Evolutionary conservation across 2,797 vertebrate species (phyloP).

Genomic region (Yasuhikotakia modesta): DNA sequence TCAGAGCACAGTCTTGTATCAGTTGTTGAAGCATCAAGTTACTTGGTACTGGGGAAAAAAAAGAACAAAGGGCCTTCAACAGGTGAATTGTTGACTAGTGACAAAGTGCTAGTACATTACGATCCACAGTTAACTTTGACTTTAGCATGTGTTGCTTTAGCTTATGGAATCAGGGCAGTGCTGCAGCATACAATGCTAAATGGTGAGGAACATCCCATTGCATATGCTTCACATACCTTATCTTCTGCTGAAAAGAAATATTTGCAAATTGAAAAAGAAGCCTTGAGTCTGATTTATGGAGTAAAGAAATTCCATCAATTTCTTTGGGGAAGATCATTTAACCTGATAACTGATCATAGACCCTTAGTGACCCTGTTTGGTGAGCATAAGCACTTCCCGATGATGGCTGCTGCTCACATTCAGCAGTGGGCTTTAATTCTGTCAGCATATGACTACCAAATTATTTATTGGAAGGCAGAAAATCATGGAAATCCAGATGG

Average conservation of each 20-base stretch:
- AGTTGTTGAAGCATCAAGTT: slow-evolving; percentile 28
- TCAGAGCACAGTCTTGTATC: slow-evolving; percentile 42
- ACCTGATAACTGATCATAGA: slow-evolving; percentile 21
- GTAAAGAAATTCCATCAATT: slow-evolving; percentile 45
- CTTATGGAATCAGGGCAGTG: slow-evolving; percentile 34
- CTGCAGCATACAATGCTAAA: slow-evolving; percentile 12
- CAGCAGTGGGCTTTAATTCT: too few species aligned
- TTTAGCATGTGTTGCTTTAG: slow-evolving; percentile 40
- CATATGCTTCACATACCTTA: too few species aligned
- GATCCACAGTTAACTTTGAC: not conserved
- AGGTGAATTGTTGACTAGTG: slow-evolving; percentile 39
- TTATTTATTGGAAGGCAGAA: too few species aligned
- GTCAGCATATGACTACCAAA: too few species aligned
- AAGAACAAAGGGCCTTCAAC: slow-evolving; percentile 21
- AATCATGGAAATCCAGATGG: too few species aligned
- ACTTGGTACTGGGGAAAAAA: not conserved
- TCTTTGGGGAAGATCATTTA: slow-evolving; percentile 36
- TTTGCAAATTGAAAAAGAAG: too few species aligned
- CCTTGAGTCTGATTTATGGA: slow-evolving; percentile 33
- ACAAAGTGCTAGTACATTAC: slow-evolving; percentile 31
- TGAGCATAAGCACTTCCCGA: too few species aligned
- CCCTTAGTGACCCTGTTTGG: slow-evolving; percentile 1
- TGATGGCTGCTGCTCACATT: too few species aligned
- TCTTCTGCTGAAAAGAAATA: too few species aligned
- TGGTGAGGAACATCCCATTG: slow-evolving; percentile 26